These are phyloP conservation scores for Heliconius himera DNA, from an alignment of 1,140 invertebrate genomes.

Conservation along the genomic window DNA sequence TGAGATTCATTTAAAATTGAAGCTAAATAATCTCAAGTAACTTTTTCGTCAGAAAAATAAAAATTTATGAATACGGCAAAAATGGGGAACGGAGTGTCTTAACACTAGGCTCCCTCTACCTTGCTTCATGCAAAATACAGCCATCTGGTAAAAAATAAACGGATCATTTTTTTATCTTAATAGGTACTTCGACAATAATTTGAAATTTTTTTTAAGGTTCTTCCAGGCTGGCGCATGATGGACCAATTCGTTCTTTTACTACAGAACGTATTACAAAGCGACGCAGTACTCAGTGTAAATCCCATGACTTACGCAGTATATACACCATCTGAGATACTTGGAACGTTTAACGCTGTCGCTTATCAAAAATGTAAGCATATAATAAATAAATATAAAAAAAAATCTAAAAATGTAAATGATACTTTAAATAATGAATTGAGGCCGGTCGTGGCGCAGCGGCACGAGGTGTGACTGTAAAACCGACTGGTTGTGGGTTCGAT, in stretches of 20 bases:
- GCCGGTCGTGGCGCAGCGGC: no score
- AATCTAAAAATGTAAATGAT: neutral
- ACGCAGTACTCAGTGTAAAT: constrained; percentile 85
- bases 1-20: no score
- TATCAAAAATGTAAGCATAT: constrained; percentile 85
- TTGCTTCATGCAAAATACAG: no score
- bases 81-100: no score
- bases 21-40: no score
- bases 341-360: constrained; percentile 91
- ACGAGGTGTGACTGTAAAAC: no score
- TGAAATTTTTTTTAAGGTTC: constrained; percentile 69
- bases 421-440: neutral
- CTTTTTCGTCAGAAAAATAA: no score
- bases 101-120: no score
- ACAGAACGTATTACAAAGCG: constrained; percentile 84
- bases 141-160: no score
- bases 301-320: constrained; percentile 88
- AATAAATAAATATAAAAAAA: neutral
- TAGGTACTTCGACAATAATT: neutral
- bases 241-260: constrained; percentile 89
- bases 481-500: no score
- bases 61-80: no score
- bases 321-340: constrained; percentile 87
- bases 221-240: constrained; percentile 88
- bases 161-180: no score